A percentile compares a stretch with the other conserved stretches of the same genome.
These are phyloP conservation scores for Acleris holmiana DNA, from an alignment of 2,888 invertebrate species.

Conservation along the genomic window DNA sequence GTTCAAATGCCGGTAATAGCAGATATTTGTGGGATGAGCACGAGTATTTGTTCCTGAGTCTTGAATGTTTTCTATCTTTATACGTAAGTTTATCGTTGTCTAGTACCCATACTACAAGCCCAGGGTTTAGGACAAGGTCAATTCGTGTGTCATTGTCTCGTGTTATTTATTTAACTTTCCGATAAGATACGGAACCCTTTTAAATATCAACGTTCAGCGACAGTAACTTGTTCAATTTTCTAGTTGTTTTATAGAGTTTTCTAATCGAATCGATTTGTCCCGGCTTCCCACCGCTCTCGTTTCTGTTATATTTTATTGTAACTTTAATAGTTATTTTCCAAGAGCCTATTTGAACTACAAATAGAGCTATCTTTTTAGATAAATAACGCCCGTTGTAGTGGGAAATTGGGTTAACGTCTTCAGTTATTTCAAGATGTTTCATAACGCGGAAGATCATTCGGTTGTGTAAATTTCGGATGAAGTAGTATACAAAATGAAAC, in stretches of 20 bases:
- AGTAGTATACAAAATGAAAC: constrained; percentile 3
- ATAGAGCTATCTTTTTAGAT: background rate
- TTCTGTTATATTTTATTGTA: constrained; percentile 24
- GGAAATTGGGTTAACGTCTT: constrained; percentile 21
- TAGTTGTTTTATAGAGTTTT: constrained; percentile 43
- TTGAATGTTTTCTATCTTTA: too few species aligned
- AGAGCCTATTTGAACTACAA: background rate
- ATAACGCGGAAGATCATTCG: constrained; percentile 13
- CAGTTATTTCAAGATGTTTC: constrained; percentile 26
- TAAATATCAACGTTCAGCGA: background rate
- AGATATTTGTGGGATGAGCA: too few species aligned
- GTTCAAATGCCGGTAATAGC: too few species aligned
- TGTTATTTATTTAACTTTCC: too few species aligned
- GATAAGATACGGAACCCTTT: constrained; percentile 14
- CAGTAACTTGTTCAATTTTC: constrained; percentile 14
- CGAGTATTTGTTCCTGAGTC: too few species aligned
- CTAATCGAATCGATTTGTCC: constrained; percentile 45
- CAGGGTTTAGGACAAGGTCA: too few species aligned
- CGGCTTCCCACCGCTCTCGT: constrained; percentile 20
- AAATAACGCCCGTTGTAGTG: constrained; percentile 5
- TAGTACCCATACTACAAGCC: too few species aligned
- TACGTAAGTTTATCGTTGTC: too few species aligned
- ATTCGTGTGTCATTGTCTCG: too few species aligned
- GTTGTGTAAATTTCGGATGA: constrained; percentile 9
- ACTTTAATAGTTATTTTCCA: constrained; percentile 11